Evolutionary conservation across 2,797 vertebrate genomes (phyloP).

Genomic region (Cuculus canorus): DNA sequence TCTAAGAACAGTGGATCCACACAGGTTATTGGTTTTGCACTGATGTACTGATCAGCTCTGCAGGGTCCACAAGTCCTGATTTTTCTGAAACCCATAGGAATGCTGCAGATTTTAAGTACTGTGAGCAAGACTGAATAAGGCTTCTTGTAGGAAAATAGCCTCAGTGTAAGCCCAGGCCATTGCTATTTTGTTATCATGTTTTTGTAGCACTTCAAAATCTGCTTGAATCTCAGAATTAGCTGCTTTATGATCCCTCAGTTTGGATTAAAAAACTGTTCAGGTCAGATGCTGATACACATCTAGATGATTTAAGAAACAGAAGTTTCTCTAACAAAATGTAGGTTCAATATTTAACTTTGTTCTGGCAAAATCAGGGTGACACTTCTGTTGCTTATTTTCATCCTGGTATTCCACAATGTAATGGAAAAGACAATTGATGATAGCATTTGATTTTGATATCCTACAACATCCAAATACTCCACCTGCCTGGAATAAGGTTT

Average conservation of each 20-base stretch:
- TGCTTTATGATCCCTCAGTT: not conserved
- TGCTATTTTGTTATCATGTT: not conserved
- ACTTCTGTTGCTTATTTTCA: not conserved
- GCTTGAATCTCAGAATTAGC: not conserved
- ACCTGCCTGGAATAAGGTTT: not conserved
- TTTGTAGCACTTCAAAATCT: not conserved
- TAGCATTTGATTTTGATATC: not conserved
- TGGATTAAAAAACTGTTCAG: not conserved
- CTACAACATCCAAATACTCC: not conserved
- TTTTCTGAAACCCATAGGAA: not conserved
- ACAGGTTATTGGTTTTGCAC: not conserved
- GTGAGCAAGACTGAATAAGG: not conserved
- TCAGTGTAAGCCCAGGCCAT: not conserved
- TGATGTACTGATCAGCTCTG: not conserved
- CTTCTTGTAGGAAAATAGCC: not conserved
- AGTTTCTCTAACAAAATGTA: not conserved
- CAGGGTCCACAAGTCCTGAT: not conserved
- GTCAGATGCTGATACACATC: not conserved
- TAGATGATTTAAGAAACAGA: not conserved
- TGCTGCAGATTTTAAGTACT: not conserved
- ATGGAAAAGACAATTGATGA: not conserved
- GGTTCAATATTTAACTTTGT: not conserved
- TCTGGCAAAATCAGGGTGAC: not conserved
- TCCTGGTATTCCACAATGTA: not conserved
- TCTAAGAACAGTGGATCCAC: not conserved